Base-by-base conservation (phyloP, 2,888 invertebrate genomes). In the Glomeris marginata region DNA sequence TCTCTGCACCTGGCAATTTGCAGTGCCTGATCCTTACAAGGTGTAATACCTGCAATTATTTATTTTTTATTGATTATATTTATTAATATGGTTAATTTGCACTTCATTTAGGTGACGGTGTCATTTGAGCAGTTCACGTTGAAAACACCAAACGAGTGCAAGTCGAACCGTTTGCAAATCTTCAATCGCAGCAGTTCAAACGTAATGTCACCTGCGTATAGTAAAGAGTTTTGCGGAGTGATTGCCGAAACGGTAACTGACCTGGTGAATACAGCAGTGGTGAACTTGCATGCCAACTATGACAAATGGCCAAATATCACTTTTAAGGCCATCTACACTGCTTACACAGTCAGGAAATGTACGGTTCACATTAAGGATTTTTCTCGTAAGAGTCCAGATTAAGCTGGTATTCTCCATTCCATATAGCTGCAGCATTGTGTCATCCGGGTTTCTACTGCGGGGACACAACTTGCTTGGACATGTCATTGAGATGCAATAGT, bases 171-270 rank as follows among this genome's bases (percentile, higher is more conserved):
- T 63, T 72, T 84, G 55, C 80, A 83, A 63, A 73, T 84, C 54
- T 83, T 81, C 64, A 74, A 28, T 28, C 28, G 28, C 28, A 28
- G 28, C 28, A 8, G 4, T 28, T 5, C 79, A 16, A 77, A 80
- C 58, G 70, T 80, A 60, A 61, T 78, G 28, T 28, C 28, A 28
- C 3, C 28, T 3, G 3, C 28, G 28, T n/a, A n/a, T n/a, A n/a
- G n/a, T n/a, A 78, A 76, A 57, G 78, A 78, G 64, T 88, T 84
- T 67, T 90, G 88, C 63, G 87, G 88, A 0, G 85, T 86, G 4
- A 80, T 86, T 21, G 84, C 87, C 0, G 87, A 88, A 58, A 71
- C 80, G 1, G 77, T 85, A n/a, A 71, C 72, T 33, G 79, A 84
- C 1, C 71, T 71, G 5, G 73, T 75, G 2, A 81, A 83, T 63